Percentiles rank a stretch among this genome's conserved stretches.
Conservation (phyloP, 2,888 invertebrate species). For the Xestobium rufovillosum region DNA sequence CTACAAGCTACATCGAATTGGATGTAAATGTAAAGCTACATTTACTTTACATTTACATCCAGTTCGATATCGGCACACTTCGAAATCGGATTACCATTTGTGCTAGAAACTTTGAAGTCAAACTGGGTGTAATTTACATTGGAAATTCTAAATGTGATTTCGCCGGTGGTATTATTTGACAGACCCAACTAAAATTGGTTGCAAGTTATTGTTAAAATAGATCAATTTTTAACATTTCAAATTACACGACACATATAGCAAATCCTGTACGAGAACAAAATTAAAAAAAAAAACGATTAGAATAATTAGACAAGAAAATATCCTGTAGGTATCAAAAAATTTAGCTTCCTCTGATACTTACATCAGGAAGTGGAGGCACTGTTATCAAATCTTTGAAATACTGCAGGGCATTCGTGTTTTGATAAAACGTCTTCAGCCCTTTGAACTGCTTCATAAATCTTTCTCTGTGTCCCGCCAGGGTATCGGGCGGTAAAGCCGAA, state of each 20-base stretch:
- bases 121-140: no score
- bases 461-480: constrained; percentile 79
- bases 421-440: constrained; percentile 85
- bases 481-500: constrained; percentile 82
- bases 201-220: no score
- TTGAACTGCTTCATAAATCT: constrained; percentile 87
- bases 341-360: constrained; percentile 44
- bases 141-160: no score
- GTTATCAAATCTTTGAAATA: constrained; percentile 95
- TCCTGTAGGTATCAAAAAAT: constrained; percentile 10
- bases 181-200: no score
- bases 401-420: constrained; percentile 86
- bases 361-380: constrained; percentile 85
- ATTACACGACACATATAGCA: constrained; percentile 8
- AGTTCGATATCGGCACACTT: no score
- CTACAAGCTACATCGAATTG: no score
- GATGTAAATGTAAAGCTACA: no score
- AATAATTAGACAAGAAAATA: constrained; percentile 5
- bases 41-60: no score
- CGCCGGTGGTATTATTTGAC: no score
- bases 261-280: constrained; percentile 8
- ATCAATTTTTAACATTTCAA: no score
- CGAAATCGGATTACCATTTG: no score
- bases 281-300: constrained; percentile 12
- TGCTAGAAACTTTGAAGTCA: no score